A percentile compares a stretch with the other conserved stretches of the same genome.
phyloP scores from a whole-genome alignment of 2,888 invertebrate species.

The Spisula solida region DNA sequence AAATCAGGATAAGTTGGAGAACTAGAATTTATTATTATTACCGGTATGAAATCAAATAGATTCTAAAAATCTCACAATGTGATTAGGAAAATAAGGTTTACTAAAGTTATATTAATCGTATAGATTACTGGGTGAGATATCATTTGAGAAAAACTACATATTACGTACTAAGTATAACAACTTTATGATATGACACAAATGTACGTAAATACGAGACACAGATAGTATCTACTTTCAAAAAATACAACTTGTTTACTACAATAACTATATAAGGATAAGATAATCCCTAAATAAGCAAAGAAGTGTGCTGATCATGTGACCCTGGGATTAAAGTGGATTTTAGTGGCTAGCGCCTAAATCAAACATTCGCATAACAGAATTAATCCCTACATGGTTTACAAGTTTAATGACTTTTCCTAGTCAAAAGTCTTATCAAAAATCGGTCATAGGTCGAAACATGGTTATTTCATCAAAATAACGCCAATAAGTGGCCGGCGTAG shows the following conservation, averaged over 20 bases:
- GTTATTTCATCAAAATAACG: slow-evolving; percentile 6
- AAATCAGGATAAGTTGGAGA: too few species aligned
- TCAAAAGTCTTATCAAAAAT: slow-evolving; percentile 23
- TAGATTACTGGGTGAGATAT: neutral
- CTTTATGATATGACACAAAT: neutral
- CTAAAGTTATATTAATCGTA: neutral
- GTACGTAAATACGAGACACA: neutral
- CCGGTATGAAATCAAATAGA: neutral
- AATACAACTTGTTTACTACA: neutral
- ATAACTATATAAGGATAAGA: slow-evolving; percentile 1
- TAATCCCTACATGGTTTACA: slow-evolving; percentile 22
- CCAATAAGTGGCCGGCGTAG: too few species aligned
- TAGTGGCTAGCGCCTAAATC: neutral
- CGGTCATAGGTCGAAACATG: slow-evolving; percentile 32
- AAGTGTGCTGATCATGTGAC: slow-evolving; percentile 10
- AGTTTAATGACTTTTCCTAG: slow-evolving; percentile 34
- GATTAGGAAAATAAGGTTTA: neutral
- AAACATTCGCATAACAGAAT: slow-evolving; percentile 27
- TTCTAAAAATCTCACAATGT: neutral
- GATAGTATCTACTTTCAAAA: neutral
- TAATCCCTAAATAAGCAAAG: neutral
- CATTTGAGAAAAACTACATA: neutral
- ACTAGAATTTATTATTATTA: too few species aligned
- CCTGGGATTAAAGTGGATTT: slow-evolving; percentile 2
- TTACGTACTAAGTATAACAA: neutral